Evolutionary conservation across 2,797 vertebrate genomes (phyloP), one percentile per base, ranked within the genome.

Genomic region (Botia almorhae): DNA sequence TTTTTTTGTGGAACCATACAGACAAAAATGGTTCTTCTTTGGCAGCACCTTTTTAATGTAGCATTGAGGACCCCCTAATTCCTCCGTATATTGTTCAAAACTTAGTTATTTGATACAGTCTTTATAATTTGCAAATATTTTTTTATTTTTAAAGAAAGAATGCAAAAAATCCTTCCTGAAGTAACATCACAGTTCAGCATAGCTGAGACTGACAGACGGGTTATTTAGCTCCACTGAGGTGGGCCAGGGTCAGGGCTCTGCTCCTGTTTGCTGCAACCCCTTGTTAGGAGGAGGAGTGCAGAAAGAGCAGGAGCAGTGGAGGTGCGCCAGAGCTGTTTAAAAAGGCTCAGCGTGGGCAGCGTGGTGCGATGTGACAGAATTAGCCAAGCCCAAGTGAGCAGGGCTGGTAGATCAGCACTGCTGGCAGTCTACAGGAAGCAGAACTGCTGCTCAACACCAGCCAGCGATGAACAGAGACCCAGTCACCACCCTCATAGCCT

Each of bases 341-440:
- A 90, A 88, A 90, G 85, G 85, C 89, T 93, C 93, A 92, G 90
- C 85, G 88, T 85, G 87, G 89, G 88, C 87, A 85, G 89, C 75
- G 86, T 91, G 87, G 92, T 87, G 90, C 89, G 89, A 93, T 92
- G 93, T 93, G 93, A 93, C 93, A 93, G 88, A 92, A 94, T 94
- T 94, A 94, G 92, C 90, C 88, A 91, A 93, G 92, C 92, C 89
- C 90, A 88, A 88, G 88, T 94, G 93, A 93, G 88, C 91, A 93
- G 87, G 88, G 87, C 92, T 93, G 92, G 91, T 94, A 87, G 87
- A 88, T 81, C 83, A 89, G 75, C 71, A 80, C 67, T 48, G 60
- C 69, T 65, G 80, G 81, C 87, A 83, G 87, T 88, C 39, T 48
- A 13, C 85, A 87, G 82, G 89, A 89, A 86, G 84, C 87, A 85